Evolutionary conservation across 64 coral and sea anemone species (phyloP), one percentile per base, ranked within the genome.

Genomic region (Stichodactyla helianthus): DNA sequence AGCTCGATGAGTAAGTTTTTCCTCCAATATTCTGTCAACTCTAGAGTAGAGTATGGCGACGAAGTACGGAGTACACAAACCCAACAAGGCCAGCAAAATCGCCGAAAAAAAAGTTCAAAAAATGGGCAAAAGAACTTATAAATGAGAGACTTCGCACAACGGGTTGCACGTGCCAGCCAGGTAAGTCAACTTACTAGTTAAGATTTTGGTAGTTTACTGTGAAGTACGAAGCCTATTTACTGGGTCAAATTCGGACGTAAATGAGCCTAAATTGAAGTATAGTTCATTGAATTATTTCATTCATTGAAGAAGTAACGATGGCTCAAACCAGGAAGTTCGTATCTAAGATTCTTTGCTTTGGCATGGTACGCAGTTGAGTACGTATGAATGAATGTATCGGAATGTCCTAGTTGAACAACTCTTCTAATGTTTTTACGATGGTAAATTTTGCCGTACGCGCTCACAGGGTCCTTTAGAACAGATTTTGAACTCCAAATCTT

Each of bases 51-150:
- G 55, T 60, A 26, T 84, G 83, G 83, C 54, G 59, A 28, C 83
- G 83, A 59, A 84, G 83, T 55, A 84, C 83, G 27, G 59, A 63
- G 0, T 57, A 58, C 59, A 35, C 59, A 35, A 84, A 84, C 25
- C 83, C 83, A 59, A 84, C 83, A 16, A 84, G 18, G 25, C 83
- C 83, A 60, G 27, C 55, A 9, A 23, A 63, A 63, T 51, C 59
- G 5, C 13, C 20, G 54, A 58, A 58, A 59, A 84, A 84, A 35
- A 84, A 84, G 83, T 84, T 84, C 50, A 84, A 63, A 51, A 84
- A 59, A 84, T 84, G 52, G 83, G 51, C 51, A 18, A 51, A 63
- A 14, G 22, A 84, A 23, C 25, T 20, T 44, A 58, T 84, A 35
- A 84, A 84, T 26, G 68, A 10, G 11, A 74, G 83, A 62, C 83